Evolutionary conservation across 2,888 invertebrate species (phyloP).

Genomic region (Parnassius smintheus): DNA sequence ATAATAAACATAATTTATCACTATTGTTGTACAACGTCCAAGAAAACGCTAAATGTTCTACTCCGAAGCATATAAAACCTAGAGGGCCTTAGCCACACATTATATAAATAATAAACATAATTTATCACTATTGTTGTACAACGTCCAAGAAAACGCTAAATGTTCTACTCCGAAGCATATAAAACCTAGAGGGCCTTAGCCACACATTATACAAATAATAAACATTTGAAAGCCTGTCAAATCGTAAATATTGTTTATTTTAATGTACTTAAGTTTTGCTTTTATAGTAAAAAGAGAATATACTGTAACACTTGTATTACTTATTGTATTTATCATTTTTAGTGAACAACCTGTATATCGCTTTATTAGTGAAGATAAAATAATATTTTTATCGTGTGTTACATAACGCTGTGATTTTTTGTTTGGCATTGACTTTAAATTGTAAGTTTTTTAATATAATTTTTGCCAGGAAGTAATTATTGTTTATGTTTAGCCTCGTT

Average conservation of each 20-base stretch:
- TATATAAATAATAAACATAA: not conserved
- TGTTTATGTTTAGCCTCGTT: conserved; percentile 3
- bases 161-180: not conserved
- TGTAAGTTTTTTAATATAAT: conserved; percentile 1
- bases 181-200: conserved; percentile 14
- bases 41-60: too few relatives aligned
- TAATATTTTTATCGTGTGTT: conserved; percentile 6
- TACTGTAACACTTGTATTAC: not conserved
- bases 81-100: conserved; percentile 7
- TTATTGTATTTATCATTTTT: not conserved
- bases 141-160: too few relatives aligned
- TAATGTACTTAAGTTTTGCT: conserved; percentile 16
- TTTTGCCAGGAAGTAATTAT: not conserved
- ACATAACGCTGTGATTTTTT: conserved; percentile 13
- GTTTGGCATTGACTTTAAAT: conserved; percentile 4
- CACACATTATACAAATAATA: not conserved
- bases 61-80: conserved; percentile 5
- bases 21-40: too few relatives aligned
- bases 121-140: not conserved
- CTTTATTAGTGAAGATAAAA: not conserved
- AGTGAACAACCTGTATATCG: conserved; percentile 2
- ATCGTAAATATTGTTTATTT: not conserved
- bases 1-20: not conserved
- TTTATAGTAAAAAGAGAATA: too few relatives aligned
- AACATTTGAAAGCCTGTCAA: not conserved